These are phyloP conservation scores for Acromyrmex echinatior DNA, from an alignment of 1,140 invertebrate genomes.

Conservation along the genomic window DNA sequence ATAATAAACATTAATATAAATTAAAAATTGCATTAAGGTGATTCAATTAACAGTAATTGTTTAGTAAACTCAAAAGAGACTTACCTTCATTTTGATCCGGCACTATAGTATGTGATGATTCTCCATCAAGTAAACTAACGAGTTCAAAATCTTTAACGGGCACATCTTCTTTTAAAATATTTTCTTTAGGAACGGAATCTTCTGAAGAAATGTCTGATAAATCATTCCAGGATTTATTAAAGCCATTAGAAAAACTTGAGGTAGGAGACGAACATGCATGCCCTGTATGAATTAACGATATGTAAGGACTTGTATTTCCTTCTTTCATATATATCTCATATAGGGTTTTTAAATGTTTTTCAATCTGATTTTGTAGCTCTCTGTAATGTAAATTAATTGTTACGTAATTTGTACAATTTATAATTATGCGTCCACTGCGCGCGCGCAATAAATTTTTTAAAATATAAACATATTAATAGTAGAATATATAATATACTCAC, in stretches of 20 bases:
- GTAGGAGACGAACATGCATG: conserved; percentile 72
- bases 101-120: conserved; percentile 67
- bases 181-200: neutral
- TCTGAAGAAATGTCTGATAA: conserved; percentile 67
- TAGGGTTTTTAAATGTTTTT: conserved; percentile 65
- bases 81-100: conserved; percentile 59
- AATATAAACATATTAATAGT: neutral
- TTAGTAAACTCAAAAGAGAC: neutral
- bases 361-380: conserved; percentile 73
- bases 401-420: neutral
- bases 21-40: neutral
- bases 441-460: neutral
- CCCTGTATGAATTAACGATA: conserved; percentile 65
- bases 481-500: conserved; percentile 59
- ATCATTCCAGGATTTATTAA: conserved; percentile 66
- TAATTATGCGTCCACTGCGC: neutral
- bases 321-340: conserved; percentile 53
- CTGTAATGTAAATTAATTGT: conserved; percentile 59
- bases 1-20: neutral
- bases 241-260: conserved; percentile 64
- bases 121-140: conserved; percentile 73
- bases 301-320: conserved; percentile 54
- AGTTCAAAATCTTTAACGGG: conserved; percentile 72
- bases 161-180: neutral
- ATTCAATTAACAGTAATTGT: neutral